Evolutionary conservation across 2,888 invertebrate species (phyloP).

Genomic region (Cataglyphis altisquamis): DNA sequence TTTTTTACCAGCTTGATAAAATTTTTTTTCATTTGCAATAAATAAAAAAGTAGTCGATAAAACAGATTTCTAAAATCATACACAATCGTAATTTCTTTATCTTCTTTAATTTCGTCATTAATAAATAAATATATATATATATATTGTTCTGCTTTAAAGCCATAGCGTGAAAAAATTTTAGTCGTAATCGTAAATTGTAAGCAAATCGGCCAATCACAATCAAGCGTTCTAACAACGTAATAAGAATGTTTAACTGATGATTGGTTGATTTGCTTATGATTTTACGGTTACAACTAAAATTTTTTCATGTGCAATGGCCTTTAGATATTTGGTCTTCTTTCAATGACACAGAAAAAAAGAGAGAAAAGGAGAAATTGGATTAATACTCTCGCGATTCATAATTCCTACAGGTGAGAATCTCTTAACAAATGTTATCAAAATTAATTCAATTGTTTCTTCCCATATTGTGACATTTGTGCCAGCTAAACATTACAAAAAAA

Average conservation of each 20-base stretch:
- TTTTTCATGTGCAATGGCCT: too few relatives aligned
- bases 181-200: too few relatives aligned
- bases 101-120: slow-evolving; percentile 89
- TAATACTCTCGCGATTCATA: slow-evolving; percentile 96
- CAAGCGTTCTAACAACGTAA: too few relatives aligned
- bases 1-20: not conserved
- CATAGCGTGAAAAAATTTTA: too few relatives aligned
- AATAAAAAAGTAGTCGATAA: slow-evolving; percentile 11
- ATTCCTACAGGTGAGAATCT: slow-evolving; percentile 92
- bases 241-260: too few relatives aligned
- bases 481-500: slow-evolving; percentile 88
- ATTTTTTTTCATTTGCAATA: not conserved
- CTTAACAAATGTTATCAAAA: slow-evolving; percentile 92
- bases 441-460: slow-evolving; percentile 89
- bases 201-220: too few relatives aligned
- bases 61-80: not conserved
- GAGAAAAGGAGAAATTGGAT: slow-evolving; percentile 86
- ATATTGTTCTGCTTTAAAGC: too few relatives aligned
- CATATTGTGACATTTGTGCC: slow-evolving; percentile 88
- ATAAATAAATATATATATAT: too few relatives aligned
- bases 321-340: slow-evolving; percentile 92
- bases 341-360: slow-evolving; percentile 84
- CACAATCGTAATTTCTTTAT: slow-evolving; percentile 91
- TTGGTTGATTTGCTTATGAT: too few relatives aligned
- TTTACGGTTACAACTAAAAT: too few relatives aligned